Evolutionary conservation across 2,888 invertebrate genomes (phyloP).

Genomic region (Chymomyza fuscimana): DNA sequence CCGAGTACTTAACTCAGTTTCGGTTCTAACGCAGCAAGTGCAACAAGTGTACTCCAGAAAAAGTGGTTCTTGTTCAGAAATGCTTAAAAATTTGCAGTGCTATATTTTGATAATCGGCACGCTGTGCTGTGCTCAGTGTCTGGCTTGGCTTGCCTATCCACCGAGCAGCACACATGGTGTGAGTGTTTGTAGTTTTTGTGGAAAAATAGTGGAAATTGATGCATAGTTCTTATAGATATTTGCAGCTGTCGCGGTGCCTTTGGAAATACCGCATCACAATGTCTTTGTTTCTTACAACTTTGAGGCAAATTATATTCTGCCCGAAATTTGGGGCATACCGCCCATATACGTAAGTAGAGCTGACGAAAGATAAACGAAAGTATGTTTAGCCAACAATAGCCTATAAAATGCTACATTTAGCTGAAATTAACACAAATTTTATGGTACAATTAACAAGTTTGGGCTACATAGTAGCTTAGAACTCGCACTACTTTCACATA

Average conservation of each 20-base stretch:
- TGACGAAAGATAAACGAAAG: conserved; percentile 6
- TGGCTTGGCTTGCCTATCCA: conserved; percentile 65
- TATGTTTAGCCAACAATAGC: background rate
- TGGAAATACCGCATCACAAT: conserved; percentile 85
- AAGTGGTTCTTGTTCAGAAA: background rate
- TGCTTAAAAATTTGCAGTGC: background rate
- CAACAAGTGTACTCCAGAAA: background rate
- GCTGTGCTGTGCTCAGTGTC: conserved; percentile 13
- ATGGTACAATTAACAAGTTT: conserved; percentile 58
- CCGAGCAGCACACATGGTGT: conserved; percentile 77
- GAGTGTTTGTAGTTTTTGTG: conserved; percentile 37
- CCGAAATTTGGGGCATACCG: conserved; percentile 80
- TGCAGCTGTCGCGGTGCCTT: conserved; percentile 85
- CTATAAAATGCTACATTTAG: conserved; percentile 45
- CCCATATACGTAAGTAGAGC: conserved; percentile 68
- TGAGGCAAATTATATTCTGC: conserved; percentile 85
- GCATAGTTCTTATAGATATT: conserved; percentile 82
- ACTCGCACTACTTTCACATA: background rate
- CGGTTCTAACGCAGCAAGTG: background rate
- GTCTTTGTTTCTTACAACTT: conserved; percentile 88
- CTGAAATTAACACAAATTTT: conserved; percentile 44
- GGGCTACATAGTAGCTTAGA: background rate
- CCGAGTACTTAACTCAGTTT: background rate
- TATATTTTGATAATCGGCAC: conserved; percentile 22
- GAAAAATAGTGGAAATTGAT: background rate